phyloP scores from a whole-genome alignment of 1,140 invertebrate genomes.

The Sycobia sp. region DNA sequence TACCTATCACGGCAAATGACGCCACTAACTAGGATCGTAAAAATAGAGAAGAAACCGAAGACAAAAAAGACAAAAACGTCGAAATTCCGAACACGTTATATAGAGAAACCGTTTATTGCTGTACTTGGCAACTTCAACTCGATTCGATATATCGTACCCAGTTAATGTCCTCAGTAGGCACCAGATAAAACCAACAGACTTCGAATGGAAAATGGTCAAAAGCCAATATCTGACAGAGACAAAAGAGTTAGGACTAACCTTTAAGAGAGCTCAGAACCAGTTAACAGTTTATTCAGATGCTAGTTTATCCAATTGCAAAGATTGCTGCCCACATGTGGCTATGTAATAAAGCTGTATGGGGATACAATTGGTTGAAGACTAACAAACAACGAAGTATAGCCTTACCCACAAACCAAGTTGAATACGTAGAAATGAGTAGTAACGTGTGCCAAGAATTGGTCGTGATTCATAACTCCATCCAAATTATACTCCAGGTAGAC shows the following conservation, averaged over 20 bases:
- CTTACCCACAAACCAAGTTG: slow-evolving; percentile 12
- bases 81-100: slow-evolving; percentile 4
- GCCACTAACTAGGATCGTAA: background rate
- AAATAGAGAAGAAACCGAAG: background rate
- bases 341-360: too few species aligned
- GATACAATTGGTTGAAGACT: too few species aligned
- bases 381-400: background rate
- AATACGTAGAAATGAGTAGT: slow-evolving; percentile 31
- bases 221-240: background rate
- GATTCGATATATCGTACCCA: slow-evolving; percentile 8
- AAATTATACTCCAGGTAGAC: background rate
- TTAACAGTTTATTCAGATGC: slow-evolving; percentile 4
- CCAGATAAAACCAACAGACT: slow-evolving; percentile 14
- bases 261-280: background rate
- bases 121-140: slow-evolving; percentile 9
- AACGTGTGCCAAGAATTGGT: too few species aligned
- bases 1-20: slow-evolving; percentile 1
- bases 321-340: too few species aligned
- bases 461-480: too few species aligned
- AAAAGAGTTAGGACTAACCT: background rate
- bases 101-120: slow-evolving; percentile 2
- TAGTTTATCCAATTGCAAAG: too few species aligned
- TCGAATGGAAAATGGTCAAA: slow-evolving; percentile 12
- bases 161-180: slow-evolving; percentile 17
- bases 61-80: background rate